Base-by-base conservation (phyloP, 2,797 vertebrate genomes). In the Sciurus vulgaris region DNA sequence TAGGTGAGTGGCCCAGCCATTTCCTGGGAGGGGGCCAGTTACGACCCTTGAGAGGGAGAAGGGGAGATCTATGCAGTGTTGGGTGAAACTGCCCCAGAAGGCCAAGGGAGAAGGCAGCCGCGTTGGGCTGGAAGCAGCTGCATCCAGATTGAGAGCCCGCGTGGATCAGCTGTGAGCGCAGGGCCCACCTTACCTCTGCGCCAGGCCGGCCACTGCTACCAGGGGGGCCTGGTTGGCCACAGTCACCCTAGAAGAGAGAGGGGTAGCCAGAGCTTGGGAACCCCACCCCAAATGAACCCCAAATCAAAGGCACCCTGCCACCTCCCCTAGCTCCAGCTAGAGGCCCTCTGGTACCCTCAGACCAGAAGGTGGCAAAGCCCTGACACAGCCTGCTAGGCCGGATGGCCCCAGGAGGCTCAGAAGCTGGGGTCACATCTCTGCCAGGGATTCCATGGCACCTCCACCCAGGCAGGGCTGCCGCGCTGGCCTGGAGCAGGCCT, bases 171-270 rank as follows among this genome's bases (percentile, higher is more conserved):
- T 30, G 30, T 33, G 1, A 0, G 6, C 2, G 3, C 0, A 74
- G 56, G 47, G 18, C 56, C 35, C n/a, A 2, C 1, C 98, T 99
- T 91, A 99, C 99, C 97, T 99, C 99, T 0, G 99, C 98, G 82
- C 99, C 99, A 0, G 98, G 98, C 89, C 99, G 98, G 89, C 99
- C 99, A 0, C 98, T 73, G 95, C 96, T 95, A 65, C 99, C 99
- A 0, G 99, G 98, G 24, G 99, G 99, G 0, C 99, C 99, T 1
- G 99, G 97, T 30, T 99, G 99, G 89, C 99, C 99, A 2, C 97
- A 97, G 26, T 99, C 99, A 86, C 99, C 99, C 99, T 99, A 79
- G 73, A 95, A 97, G 73, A 92, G 78, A 89, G 49, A 92, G 30
- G 38, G 89, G 61, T 28, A 63, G 33, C 41, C 13, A 11, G 26